Evolutionary conservation across 2,797 vertebrate genomes (phyloP).

Genomic region (Pseudomugil gertrudae): DNA sequence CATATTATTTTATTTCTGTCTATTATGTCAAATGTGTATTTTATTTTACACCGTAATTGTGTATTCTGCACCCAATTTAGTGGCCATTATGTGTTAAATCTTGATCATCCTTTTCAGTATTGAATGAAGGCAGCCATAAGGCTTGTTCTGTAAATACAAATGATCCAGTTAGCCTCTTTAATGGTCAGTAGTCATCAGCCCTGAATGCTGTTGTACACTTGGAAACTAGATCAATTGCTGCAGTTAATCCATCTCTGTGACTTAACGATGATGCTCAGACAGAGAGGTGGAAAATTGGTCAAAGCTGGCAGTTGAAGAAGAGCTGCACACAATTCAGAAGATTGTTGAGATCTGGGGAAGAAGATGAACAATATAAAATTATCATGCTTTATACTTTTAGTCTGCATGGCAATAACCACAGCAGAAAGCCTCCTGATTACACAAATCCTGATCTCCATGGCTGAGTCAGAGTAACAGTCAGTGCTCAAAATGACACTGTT

Average conservation of each 20-base stretch:
- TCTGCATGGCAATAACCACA: conserved; percentile 9
- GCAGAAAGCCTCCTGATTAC: conserved; percentile 13
- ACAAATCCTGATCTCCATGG: neutral
- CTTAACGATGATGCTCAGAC: conserved; percentile 45
- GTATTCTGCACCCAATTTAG: conserved; percentile 50
- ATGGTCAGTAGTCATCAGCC: conserved; percentile 62
- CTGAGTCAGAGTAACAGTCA: too few relatives aligned
- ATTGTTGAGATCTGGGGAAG: conserved; percentile 22
- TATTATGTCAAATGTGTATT: conserved; percentile 35
- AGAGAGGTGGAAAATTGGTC: conserved; percentile 34
- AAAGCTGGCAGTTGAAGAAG: conserved; percentile 14
- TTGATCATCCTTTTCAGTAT: conserved; percentile 51
- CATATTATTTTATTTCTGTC: conserved; percentile 23
- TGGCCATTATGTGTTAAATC: conserved; percentile 52
- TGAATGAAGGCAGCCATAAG: conserved; percentile 38
- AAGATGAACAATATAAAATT: conserved; percentile 26
- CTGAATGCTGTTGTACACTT: conserved; percentile 31
- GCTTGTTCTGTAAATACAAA: conserved; percentile 58
- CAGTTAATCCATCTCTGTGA: conserved; percentile 55
- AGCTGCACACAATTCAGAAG: conserved; percentile 15
- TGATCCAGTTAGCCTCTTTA: conserved; percentile 61
- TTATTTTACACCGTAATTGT: conserved; percentile 53
- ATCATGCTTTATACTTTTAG: conserved; percentile 24
- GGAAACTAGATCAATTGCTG: conserved; percentile 59
- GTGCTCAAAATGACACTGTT: neutral